Conservation (phyloP, 2,888 invertebrate species). For the Girardia tigrina region DNA sequence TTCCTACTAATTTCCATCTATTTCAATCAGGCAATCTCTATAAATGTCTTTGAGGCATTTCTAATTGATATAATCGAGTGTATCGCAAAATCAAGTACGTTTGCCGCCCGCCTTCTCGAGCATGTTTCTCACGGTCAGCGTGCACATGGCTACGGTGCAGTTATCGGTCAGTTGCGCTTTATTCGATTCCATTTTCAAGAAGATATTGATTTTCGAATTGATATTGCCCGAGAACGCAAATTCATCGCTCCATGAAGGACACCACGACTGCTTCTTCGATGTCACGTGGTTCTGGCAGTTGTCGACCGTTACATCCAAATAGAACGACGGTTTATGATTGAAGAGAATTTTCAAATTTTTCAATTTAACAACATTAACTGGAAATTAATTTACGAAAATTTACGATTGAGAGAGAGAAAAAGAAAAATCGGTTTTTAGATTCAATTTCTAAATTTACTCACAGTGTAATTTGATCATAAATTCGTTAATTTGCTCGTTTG, state of each 20-base stretch:
- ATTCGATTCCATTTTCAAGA: background rate
- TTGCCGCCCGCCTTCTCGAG: background rate
- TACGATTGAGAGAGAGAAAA: background rate
- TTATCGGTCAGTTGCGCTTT: background rate
- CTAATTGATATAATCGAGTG: too few species aligned
- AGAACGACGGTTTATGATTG: background rate
- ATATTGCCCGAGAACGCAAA: background rate
- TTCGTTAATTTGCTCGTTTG: background rate
- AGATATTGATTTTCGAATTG: background rate
- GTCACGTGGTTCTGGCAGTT: background rate
- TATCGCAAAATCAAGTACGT: too few species aligned
- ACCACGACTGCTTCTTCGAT: background rate
- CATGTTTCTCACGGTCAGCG: background rate
- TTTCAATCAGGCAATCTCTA: too few species aligned
- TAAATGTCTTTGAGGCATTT: too few species aligned
- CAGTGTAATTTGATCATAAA: background rate
- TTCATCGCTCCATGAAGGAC: background rate
- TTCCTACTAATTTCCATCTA: too few species aligned
- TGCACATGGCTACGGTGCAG: background rate
- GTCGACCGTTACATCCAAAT: background rate
- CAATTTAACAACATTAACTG: background rate
- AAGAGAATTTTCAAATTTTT: background rate
- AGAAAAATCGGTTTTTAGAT: too few species aligned
- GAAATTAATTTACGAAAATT: background rate
- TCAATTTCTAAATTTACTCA: too few species aligned